Evolutionary conservation across 2,113 vertebrate species (phyloP).

Genomic region (Tychaedon coryphoeus): DNA sequence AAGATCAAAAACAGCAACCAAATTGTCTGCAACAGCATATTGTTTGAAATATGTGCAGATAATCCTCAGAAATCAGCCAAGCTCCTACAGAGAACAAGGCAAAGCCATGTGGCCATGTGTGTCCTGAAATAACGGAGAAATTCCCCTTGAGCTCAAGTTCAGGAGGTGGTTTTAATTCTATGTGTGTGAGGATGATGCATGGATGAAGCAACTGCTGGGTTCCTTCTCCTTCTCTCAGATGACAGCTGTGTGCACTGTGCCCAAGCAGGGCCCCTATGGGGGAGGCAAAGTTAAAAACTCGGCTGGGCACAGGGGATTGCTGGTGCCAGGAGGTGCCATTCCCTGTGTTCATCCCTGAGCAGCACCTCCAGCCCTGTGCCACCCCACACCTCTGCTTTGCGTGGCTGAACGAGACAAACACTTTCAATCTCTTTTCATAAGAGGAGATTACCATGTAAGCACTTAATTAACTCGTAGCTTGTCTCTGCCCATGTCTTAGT

Average conservation of each 20-base stretch:
- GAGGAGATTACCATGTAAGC: conserved; percentile 37
- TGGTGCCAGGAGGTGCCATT: neutral
- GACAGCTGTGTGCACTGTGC: neutral
- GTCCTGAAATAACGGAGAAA: neutral
- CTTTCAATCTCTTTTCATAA: conserved; percentile 54
- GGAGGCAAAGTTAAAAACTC: neutral
- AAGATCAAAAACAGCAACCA: neutral
- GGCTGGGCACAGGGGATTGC: neutral
- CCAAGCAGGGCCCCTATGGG: accelerated
- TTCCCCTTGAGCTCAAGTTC: accelerated
- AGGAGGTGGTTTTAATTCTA: neutral
- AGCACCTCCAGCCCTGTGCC: neutral
- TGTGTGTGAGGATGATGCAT: neutral
- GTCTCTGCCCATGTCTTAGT: neutral
- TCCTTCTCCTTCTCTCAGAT: neutral
- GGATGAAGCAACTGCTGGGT: neutral
- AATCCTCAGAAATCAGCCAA: neutral
- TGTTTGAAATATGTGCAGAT: neutral
- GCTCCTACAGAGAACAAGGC: neutral
- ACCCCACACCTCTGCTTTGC: neutral
- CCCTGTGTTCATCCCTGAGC: neutral
- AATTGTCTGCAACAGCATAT: neutral
- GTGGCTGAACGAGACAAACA: neutral
- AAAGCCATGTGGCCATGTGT: neutral
- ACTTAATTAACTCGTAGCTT: conserved; percentile 27